Evolutionary conservation across 2,888 invertebrate genomes (phyloP), one percentile per base, ranked within the genome.

Genomic region (Metallyticus violacea): DNA sequence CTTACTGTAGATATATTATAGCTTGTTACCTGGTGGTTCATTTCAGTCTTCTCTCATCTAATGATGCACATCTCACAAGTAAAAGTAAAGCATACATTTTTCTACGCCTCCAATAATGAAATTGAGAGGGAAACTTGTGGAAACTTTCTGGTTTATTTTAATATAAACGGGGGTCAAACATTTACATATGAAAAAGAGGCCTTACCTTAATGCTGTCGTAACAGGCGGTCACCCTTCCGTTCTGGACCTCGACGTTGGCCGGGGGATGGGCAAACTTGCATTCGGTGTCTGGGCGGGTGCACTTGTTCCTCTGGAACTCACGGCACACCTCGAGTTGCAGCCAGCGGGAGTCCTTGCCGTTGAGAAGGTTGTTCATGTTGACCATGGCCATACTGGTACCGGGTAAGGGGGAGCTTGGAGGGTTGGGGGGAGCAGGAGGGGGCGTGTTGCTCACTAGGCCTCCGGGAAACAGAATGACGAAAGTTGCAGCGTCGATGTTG

Each of bases 261-360:
- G 99, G 99, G 89, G 99, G 99, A 95, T 99, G 99, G 90, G 99
- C 99, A 93, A 99, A 99, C 95, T 99, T 99, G 96, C 99, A 99
- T 94, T 99, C 99, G 92, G 98, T 97, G 94, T 99, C 99, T 89
- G 98, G 97, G 92, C 99, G 96, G 91, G 99, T 97, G 94, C 99
- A 99, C 95, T 99, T 99, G 95, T 99, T 99, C 93, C 99, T 96
- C 94, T 99, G 99, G 94, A 98, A 99, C 94, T 99, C 99, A 90
- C 99, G 96, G 95, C 98, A 98, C 92, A 99, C 99, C 94, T 99
- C 99, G 92, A 99, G 95, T 93, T 99, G 99, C 91, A 99, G 95
- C 99, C 99, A 99, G 92, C 99, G 97, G 90, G 99, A 99, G 95
- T 99, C 99, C 94, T 99, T 99, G 92, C 98, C 98, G 94, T 98